phyloP scores from a whole-genome alignment of 2,113 vertebrate species.

The Eulemur rufifrons region DNA sequence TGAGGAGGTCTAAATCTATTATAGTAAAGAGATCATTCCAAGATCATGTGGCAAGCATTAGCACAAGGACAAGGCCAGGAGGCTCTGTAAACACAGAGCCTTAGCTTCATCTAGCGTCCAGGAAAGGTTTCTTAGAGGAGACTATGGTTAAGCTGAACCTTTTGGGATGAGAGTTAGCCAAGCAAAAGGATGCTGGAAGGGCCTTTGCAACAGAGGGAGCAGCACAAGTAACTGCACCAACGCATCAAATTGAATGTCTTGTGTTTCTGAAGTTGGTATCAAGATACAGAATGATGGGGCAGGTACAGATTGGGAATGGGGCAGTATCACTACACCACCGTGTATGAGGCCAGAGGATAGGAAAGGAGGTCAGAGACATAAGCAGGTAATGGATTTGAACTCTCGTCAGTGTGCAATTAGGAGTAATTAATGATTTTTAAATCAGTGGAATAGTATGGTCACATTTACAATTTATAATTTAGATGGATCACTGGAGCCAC shows the following conservation, averaged over 20 bases:
- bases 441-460: neutral
- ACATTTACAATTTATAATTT: slow-evolving; percentile 30
- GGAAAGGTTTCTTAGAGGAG: neutral
- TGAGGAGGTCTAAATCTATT: neutral
- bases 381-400: neutral
- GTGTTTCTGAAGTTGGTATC: neutral
- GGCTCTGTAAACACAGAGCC: neutral
- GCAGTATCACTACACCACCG: neutral
- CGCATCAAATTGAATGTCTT: neutral
- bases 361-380: neutral
- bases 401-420: slow-evolving; percentile 2
- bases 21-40: neutral
- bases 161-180: neutral
- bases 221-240: neutral
- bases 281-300: neutral
- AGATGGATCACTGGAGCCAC: neutral
- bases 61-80: neutral
- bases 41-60: neutral
- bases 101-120: neutral
- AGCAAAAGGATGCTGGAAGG: neutral
- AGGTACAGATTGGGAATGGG: neutral
- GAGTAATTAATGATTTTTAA: slow-evolving; percentile 58
- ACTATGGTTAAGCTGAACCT: neutral
- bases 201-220: neutral
- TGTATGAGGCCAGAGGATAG: neutral